Base-by-base conservation (phyloP, 2,113 vertebrate species). In the Mus spicilegus region DNA sequence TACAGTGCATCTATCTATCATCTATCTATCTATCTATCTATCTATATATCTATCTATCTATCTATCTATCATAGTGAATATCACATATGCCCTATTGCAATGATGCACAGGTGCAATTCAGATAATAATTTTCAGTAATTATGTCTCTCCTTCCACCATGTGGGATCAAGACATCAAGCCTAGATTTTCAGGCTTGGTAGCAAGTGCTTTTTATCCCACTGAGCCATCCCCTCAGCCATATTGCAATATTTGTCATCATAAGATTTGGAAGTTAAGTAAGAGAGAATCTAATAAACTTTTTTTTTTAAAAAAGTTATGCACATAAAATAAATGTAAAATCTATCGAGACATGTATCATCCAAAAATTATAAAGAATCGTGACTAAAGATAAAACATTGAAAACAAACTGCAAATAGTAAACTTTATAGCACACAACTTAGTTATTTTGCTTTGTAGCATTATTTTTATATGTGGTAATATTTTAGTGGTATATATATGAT, bases 381-480 rank as follows among this genome's bases (percentile, higher is more conserved):
- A n/a, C 5, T 56, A 28, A 88, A 91, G 13, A 2, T 85, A 87
- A 95, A 90, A 76, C 16, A 28, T 10, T 78, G 9, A 89, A 69
- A 2, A 69, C 46, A 73, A 81, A 33, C 4, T 76, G 5, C 2
- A 94, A 92, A n/a, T 49, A 85, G 72, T 75, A 49, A 89, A 72
- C 46, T 78, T n/a, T 30, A 75, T 17, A 93, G 36, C 49, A 88
- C 2, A 46, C 26, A 76, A 46, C 39, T 76, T 26, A 65, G n/a
- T 85, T 10, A 26, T 3, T 70, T 88, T 72, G 14, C 84, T 12
- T 19, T 46, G 61, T 95, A 39, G 8, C 4, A 77, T 86, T 89
- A 85, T 73, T 81, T 93, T 96, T 95, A 2, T 81, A 91, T 6
- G 36, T 77, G 19, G 20, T 82, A 89, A 61, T 94, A 86, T 94